Conservation (phyloP, 2,888 invertebrate genomes). For the Drosophila koepferae region DNA sequence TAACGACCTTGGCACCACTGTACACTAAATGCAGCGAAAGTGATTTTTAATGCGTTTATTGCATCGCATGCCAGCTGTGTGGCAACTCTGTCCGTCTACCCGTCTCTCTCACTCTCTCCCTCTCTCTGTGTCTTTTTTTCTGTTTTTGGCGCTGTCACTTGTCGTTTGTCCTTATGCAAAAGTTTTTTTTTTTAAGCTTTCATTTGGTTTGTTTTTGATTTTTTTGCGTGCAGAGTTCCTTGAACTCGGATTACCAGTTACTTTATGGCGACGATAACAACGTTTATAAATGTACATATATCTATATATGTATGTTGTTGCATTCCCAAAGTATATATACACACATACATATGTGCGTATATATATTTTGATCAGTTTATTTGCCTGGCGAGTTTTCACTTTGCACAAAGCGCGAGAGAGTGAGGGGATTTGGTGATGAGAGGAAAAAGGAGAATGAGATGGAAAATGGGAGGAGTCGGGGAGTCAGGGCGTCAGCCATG, state of each 20-base stretch:
- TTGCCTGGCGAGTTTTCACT: slow-evolving; percentile 47
- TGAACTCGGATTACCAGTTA: slow-evolving; percentile 72
- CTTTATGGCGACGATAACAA: slow-evolving; percentile 61
- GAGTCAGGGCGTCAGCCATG: not conserved
- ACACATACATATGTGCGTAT: not conserved
- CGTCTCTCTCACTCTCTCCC: not conserved
- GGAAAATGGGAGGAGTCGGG: not conserved
- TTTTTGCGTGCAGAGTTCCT: slow-evolving; percentile 64
- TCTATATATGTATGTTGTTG: slow-evolving; percentile 1
- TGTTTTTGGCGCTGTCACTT: slow-evolving; percentile 41
- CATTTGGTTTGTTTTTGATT: slow-evolving; percentile 34
- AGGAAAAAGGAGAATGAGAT: not conserved
- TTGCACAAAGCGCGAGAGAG: slow-evolving; percentile 7
- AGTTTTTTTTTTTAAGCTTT: slow-evolving; percentile 44
- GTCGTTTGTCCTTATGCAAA: slow-evolving; percentile 62
- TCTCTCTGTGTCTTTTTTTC: not conserved
- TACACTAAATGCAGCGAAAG: slow-evolving; percentile 54
- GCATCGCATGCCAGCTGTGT: slow-evolving; percentile 47
- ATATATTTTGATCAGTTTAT: slow-evolving; percentile 25
- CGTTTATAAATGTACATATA: not conserved
- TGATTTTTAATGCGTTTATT: slow-evolving; percentile 59
- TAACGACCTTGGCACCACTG: slow-evolving; percentile 27
- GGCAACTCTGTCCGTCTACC: slow-evolving; percentile 3
- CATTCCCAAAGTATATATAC: slow-evolving; percentile 4
- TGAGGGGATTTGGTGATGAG: no score